Percentiles rank a stretch among this genome's conserved stretches.
Conservation (phyloP, 1,140 invertebrate genomes). For the Plutomurus gul region DNA sequence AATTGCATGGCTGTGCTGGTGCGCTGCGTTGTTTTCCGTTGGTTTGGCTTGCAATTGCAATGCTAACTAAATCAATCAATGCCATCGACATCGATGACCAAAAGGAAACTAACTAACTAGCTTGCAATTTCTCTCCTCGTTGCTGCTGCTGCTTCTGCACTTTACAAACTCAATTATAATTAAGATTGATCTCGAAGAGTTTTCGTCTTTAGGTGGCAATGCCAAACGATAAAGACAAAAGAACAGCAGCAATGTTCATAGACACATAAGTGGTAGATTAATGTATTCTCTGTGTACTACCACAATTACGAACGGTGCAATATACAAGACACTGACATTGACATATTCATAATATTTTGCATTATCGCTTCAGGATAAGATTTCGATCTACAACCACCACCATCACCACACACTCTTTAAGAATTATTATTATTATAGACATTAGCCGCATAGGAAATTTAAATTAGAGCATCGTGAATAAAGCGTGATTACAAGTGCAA, state of each 20-base stretch:
- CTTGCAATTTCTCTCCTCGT: not conserved
- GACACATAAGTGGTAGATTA: not conserved
- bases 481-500: slow-evolving; percentile 4
- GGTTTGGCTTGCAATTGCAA: not conserved
- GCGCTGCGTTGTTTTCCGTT: not conserved
- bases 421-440: not conserved
- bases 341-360: slow-evolving; percentile 4
- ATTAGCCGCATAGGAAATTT: slow-evolving; percentile 17
- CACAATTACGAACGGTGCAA: not conserved
- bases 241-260: not conserved
- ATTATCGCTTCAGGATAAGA: not conserved
- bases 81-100: not conserved
- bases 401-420: not conserved
- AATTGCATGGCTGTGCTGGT: not conserved
- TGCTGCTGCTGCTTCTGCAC: not conserved
- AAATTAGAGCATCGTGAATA: not conserved
- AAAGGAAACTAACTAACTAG: slow-evolving; percentile 5
- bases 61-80: slow-evolving; percentile 4
- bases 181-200: not conserved
- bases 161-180: not conserved
- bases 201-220: slow-evolving; percentile 6
- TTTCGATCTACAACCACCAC: not conserved
- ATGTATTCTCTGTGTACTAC: not conserved
- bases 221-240: not conserved
- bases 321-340: not conserved